Conservation (phyloP, 2,113 vertebrate genomes). For the Todiramphus chloris region DNA sequence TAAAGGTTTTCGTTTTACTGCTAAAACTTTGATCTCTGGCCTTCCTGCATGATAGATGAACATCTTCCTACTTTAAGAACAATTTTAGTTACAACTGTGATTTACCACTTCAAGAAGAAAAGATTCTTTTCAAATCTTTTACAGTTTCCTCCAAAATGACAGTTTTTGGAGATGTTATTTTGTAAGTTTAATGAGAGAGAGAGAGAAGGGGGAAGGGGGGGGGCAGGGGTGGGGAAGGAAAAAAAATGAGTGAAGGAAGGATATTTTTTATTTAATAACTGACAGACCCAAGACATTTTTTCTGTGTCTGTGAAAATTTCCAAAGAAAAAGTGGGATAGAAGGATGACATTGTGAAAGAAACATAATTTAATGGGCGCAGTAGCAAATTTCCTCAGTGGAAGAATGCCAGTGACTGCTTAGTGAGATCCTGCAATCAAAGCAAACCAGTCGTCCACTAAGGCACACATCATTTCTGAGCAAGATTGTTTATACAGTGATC, state of each 20-base stretch:
- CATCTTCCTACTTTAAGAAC: constrained; percentile 16
- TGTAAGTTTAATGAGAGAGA: not conserved
- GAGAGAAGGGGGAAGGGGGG: too few relatives aligned
- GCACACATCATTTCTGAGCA: not conserved
- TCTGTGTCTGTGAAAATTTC: not conserved
- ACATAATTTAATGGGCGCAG: not conserved
- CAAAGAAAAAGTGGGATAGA: not conserved
- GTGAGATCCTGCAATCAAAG: not conserved
- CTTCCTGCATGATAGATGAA: not conserved
- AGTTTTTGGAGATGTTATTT: not conserved
- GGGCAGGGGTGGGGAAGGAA: too few relatives aligned
- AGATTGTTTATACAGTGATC: not conserved
- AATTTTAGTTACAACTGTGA: not conserved
- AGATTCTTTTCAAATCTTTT: not conserved
- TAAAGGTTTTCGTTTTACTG: constrained; percentile 45
- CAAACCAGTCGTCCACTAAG: not conserved
- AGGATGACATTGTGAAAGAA: not conserved
- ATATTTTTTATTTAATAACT: not conserved
- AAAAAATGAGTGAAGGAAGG: not conserved
- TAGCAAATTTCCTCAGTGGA: not conserved
- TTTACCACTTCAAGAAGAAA: constrained; percentile 28
- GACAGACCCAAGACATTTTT: not conserved
- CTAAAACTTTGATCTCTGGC: constrained; percentile 21
- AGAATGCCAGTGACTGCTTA: not conserved
- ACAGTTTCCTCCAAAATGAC: not conserved